Conservation (phyloP, 2,113 vertebrate species). For the Oreocharis arfaki region DNA sequence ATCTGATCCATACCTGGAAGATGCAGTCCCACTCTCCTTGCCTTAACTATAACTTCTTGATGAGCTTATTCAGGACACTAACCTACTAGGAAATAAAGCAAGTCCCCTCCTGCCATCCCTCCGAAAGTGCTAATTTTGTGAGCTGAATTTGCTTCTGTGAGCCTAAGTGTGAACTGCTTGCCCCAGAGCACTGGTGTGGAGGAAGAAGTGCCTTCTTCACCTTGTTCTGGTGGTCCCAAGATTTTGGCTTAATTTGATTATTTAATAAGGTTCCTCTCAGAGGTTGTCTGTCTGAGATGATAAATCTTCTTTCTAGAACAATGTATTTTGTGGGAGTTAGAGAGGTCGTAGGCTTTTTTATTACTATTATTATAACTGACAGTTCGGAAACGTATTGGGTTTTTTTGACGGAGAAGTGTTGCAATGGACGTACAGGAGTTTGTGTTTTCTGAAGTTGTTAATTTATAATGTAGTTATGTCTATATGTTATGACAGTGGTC, state of each 20-base stretch:
- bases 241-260: background rate
- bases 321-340: background rate
- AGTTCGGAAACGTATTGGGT: background rate
- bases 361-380: background rate
- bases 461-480: background rate
- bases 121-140: background rate
- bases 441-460: background rate
- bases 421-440: background rate
- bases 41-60: background rate
- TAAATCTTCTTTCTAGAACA: background rate
- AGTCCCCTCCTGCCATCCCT: background rate
- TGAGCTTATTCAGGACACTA: background rate
- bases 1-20: background rate
- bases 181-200: background rate
- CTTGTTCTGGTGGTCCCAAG: rapidly evolving
- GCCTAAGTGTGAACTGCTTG: background rate
- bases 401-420: background rate
- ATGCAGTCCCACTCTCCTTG: background rate
- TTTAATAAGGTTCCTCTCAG: background rate
- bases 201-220: background rate
- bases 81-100: background rate
- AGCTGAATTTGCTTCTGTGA: background rate
- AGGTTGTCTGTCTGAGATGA: background rate
- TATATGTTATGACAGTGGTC: background rate
- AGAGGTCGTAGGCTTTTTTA: background rate